phyloP scores from a whole-genome alignment of 2,888 invertebrate species.

The Pandemis heparana region DNA sequence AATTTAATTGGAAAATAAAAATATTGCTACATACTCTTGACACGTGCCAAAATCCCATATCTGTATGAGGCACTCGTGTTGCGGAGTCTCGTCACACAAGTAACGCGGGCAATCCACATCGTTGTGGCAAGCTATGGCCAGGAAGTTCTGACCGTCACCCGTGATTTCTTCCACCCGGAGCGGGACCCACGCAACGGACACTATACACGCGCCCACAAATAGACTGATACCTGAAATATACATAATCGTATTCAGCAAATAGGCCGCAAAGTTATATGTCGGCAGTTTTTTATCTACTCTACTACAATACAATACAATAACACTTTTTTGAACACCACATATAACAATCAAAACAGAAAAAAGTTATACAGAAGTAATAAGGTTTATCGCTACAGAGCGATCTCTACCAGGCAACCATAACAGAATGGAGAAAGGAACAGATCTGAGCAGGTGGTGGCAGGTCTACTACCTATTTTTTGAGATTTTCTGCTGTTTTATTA shows the following conservation, averaged over 20 bases:
- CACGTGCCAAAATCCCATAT: constrained; percentile 88
- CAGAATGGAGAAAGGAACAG: too few species aligned
- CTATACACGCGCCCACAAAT: constrained; percentile 84
- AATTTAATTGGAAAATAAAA: neutral
- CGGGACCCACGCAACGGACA: constrained; percentile 23
- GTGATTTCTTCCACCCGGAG: constrained; percentile 12
- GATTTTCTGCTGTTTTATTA: neutral
- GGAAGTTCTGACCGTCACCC: constrained; percentile 54
- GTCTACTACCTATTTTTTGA: neutral
- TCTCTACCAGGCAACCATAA: too few species aligned
- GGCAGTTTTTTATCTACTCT: too few species aligned
- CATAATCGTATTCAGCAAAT: neutral
- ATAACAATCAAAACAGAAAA: too few species aligned
- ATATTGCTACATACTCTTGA: constrained; percentile 61
- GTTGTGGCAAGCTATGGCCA: constrained; percentile 86
- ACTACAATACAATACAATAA: too few species aligned
- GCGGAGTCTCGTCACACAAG: constrained; percentile 62
- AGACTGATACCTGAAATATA: constrained; percentile 51
- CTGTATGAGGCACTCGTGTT: constrained; percentile 87
- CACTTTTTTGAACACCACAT: too few species aligned
- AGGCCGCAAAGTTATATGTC: too few species aligned
- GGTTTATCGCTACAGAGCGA: too few species aligned
- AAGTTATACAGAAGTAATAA: too few species aligned
- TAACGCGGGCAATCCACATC: constrained; percentile 81
- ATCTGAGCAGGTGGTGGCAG: too few species aligned